Evolutionary conservation across 2,113 vertebrate species (phyloP).

Genomic region (Thermophis baileyi): DNA sequence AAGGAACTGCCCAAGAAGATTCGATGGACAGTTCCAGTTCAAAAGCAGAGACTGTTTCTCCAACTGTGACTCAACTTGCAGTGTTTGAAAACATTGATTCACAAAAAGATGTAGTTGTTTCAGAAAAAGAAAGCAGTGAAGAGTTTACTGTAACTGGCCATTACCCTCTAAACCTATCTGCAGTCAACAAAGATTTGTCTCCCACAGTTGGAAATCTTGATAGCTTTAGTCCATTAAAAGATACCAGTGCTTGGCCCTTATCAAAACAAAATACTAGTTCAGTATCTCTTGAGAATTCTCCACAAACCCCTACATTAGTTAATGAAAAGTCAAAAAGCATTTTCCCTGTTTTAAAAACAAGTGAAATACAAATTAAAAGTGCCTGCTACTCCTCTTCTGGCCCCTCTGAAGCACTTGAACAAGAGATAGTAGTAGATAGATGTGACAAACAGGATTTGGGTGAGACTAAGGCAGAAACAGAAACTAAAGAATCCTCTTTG

Average conservation of each 20-base stretch:
- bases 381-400: slow-evolving; percentile 31
- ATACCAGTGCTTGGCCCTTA: slow-evolving; percentile 65
- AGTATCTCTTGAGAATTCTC: slow-evolving; percentile 45
- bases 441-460: slow-evolving; percentile 10
- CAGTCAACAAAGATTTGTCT: slow-evolving; percentile 54
- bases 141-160: slow-evolving; percentile 77
- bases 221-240: slow-evolving; percentile 71
- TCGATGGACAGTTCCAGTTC: slow-evolving; percentile 95
- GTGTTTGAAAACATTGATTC: slow-evolving; percentile 90
- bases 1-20: slow-evolving; percentile 83
- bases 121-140: slow-evolving; percentile 69
- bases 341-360: slow-evolving; percentile 26
- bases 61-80: slow-evolving; percentile 95
- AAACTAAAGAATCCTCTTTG: slow-evolving; percentile 23
- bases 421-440: slow-evolving; percentile 22
- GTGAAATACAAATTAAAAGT: slow-evolving; percentile 57
- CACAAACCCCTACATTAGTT: background rate
- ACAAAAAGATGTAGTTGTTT: slow-evolving; percentile 51
- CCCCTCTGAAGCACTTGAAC: slow-evolving; percentile 17
- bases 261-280: slow-evolving; percentile 39
- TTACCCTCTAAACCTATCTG: slow-evolving; percentile 70
- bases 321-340: slow-evolving; percentile 58
- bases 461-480: slow-evolving; percentile 53
- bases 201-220: slow-evolving; percentile 66
- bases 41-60: slow-evolving; percentile 88